Base-by-base conservation (phyloP, 2,797 vertebrate species). In the Pantherophis vulpinus region DNA sequence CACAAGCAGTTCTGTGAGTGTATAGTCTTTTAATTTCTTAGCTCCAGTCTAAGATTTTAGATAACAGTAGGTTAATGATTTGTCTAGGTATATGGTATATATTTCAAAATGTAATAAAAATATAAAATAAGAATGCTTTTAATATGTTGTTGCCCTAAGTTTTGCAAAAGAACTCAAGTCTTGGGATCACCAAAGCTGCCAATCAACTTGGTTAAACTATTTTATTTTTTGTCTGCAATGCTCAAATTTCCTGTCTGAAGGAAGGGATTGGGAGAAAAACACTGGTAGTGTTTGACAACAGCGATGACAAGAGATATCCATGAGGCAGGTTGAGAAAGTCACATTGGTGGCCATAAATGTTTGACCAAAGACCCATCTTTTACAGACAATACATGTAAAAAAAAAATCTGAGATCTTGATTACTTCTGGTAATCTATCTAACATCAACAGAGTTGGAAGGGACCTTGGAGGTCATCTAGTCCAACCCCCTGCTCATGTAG, bases 1-100 rank as follows among this genome's bases (percentile, higher is more conserved):
- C 98, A 99, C 98, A 93, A 98, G 97, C 93, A 99, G 98, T 94
- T 98, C 98, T 98, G 98, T 98, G 91, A 99, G 97, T 0, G 98
- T 98, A 92, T 98, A 97, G n/a, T 98, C 98, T 94, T 96, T 97
- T 94, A 98, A 96, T 95, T 96, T 97, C 94, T 98, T 98, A 20
- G 96, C 95, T 25, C 98, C 98, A 70, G 98, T 98, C 98, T 99
- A 92, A 90, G 92, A 97, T 51, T 13, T 12, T 32, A 88, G n/a
- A 47, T 54, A 55, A 58, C 7, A 93, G 86, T n/a, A 90, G 59
- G 5, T 90, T 42, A 58, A 32, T 10, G 2, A 86, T 70, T 90
- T 86, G 20, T 42, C 74, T 79, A 42, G 32, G 8, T 79, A 42
- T 37, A 37, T 23, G 70, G 32, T 42, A 79, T 70, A 32, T 6